Evolutionary conservation across 2,797 vertebrate genomes (phyloP).

Genomic region (Oreortyx pictus): DNA sequence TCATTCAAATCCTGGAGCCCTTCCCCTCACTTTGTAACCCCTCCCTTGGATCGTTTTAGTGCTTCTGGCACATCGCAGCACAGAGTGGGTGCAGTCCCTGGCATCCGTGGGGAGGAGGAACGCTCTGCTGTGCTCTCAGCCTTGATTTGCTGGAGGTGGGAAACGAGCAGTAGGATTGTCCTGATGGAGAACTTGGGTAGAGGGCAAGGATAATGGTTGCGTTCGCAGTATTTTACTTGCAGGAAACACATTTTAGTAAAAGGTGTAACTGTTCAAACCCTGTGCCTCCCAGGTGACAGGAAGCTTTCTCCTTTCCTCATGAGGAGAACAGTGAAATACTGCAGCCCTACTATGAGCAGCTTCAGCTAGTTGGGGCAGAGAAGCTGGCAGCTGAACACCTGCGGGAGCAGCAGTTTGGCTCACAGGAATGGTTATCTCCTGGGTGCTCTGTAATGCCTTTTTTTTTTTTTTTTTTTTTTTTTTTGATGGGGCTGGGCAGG

Average conservation of each 20-base stretch:
- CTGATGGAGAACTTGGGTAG: not conserved
- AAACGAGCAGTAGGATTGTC: not conserved
- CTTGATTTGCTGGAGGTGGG: not conserved
- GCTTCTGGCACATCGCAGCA: not conserved
- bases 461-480: not conserved
- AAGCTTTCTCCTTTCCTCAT: not conserved
- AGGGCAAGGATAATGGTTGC: not conserved
- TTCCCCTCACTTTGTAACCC: not conserved
- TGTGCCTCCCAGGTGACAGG: not conserved
- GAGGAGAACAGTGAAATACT: constrained; percentile 16
- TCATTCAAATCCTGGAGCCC: not conserved
- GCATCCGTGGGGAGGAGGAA: not conserved
- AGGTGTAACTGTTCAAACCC: not conserved
- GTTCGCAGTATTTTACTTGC: not conserved
- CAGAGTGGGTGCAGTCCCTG: not conserved
- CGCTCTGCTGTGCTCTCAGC: not conserved
- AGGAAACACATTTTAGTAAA: not conserved
- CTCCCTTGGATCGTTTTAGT: not conserved
- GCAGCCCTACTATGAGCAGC: not conserved
- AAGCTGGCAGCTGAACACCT: constrained; percentile 26
- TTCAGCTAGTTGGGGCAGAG: constrained; percentile 2
- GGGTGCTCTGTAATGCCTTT: constrained; percentile 46
- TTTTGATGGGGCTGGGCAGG: not conserved
- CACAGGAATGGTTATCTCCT: not conserved
- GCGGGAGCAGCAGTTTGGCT: constrained; percentile 2